phyloP scores from a whole-genome alignment of 2,888 invertebrate species.

The Petrolisthes manimaculis region DNA sequence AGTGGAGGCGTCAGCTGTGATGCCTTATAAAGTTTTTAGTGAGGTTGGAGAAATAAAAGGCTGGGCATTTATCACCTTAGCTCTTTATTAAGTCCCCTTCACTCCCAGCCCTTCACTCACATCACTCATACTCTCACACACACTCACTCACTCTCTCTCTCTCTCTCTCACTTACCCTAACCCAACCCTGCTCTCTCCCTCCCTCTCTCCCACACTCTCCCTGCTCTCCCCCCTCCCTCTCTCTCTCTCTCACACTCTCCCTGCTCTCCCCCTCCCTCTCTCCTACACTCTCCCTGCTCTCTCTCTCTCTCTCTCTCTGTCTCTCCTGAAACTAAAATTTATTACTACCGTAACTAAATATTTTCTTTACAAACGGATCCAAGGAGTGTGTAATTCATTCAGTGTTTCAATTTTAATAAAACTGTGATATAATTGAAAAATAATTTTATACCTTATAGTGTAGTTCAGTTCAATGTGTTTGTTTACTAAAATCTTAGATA shows the following conservation, averaged over 20 bases:
- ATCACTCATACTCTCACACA: background rate
- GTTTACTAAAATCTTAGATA: background rate
- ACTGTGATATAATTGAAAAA: background rate
- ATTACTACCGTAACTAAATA: background rate
- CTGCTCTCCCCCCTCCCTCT: background rate
- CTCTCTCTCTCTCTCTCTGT: background rate
- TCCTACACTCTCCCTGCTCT: background rate
- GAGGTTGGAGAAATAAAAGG: slow-evolving; percentile 11
- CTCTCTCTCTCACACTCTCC: background rate
- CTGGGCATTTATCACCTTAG: slow-evolving; percentile 4
- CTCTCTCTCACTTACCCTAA: background rate
- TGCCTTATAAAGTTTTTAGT: slow-evolving; percentile 5
- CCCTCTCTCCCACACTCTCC: background rate
- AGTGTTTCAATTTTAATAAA: background rate
- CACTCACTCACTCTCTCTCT: background rate
- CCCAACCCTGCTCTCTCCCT: background rate
- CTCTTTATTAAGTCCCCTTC: background rate
- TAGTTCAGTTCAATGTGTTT: background rate
- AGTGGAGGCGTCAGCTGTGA: slow-evolving; percentile 6
- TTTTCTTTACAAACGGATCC: background rate
- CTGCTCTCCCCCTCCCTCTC: background rate
- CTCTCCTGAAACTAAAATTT: background rate
- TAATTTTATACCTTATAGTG: background rate
- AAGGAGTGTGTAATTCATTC: background rate
- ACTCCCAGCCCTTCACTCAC: background rate